Conservation (phyloP, 1,140 invertebrate genomes). For the Drosophila nannoptera region DNA sequence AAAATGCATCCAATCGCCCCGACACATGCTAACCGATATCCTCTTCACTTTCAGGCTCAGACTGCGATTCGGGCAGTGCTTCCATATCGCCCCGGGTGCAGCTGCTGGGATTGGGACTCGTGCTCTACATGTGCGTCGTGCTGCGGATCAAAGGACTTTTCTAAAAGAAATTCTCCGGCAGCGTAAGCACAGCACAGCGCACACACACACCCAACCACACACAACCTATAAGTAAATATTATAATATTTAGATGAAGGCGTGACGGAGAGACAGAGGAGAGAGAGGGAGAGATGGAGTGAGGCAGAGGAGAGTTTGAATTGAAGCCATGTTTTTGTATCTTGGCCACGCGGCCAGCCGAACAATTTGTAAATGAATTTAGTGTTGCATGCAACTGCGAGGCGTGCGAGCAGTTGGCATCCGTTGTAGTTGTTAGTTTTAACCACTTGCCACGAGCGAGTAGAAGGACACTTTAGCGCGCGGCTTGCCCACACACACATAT, state of each 20-base stretch:
- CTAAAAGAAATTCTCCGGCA: slow-evolving; percentile 65
- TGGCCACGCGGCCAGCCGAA: slow-evolving; percentile 61
- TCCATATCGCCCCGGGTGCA: slow-evolving; percentile 53
- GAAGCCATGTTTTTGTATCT: slow-evolving; percentile 38
- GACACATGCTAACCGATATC: slow-evolving; percentile 11
- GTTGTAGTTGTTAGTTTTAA: slow-evolving; percentile 34
- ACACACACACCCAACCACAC: slow-evolving; percentile 27
- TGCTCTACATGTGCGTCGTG: slow-evolving; percentile 50
- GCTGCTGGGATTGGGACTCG: slow-evolving; percentile 47
- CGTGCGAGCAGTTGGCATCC: slow-evolving; percentile 17
- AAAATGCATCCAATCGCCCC: not conserved
- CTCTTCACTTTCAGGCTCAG: slow-evolving; percentile 45
- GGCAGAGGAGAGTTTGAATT: slow-evolving; percentile 39
- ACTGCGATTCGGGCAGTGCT: slow-evolving; percentile 63
- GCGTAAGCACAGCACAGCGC: slow-evolving; percentile 28
- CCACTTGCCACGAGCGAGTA: slow-evolving; percentile 19
- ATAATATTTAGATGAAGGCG: slow-evolving; percentile 40
- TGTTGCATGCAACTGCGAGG: slow-evolving; percentile 50
- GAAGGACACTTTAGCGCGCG: slow-evolving; percentile 32
- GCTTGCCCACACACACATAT: slow-evolving; percentile 29
- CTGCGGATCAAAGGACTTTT: slow-evolving; percentile 59
- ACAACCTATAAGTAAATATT: slow-evolving; percentile 38
- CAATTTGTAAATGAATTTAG: slow-evolving; percentile 69
- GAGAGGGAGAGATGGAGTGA: not conserved
- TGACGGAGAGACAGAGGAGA: not conserved